Base-by-base conservation (phyloP, 2,888 invertebrate species). In the Strigamia maritima region DNA sequence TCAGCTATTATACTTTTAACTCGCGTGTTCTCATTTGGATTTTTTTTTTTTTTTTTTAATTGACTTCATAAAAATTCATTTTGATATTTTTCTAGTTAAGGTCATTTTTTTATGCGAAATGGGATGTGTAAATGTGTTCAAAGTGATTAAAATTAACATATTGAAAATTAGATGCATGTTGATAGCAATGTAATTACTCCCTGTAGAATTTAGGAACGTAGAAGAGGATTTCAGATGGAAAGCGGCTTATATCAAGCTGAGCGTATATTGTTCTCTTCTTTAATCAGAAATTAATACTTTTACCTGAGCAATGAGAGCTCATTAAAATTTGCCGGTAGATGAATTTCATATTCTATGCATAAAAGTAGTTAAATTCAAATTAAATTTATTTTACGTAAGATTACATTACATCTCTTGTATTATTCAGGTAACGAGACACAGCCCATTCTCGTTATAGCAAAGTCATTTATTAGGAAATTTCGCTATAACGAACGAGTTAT, bases 251-350 rank as follows among this genome's bases (percentile, higher is more conserved):
- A 65, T 8, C 1, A 26, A 26, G 26, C 65, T 26, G 24, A 65
- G 65, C 65, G 14, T 44, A 49, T 49, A n/a, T 65, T 26, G 65
- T 24, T 26, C 65, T 65, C 2, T 65, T 49, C 14, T 24, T 65
- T 26, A 65, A 65, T 65, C 65, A 65, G 26, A 28, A 65, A 65
- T 65, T 65, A 65, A 65, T 65, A 65, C 26, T 65, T 60, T 60
- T 60, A 60, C 60, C 60, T 65, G 24, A 65, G 22, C 2, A 22
- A 24, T 8, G 65, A 24, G 26, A 65, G 26, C 65, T 65, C 65
- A 65, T 65, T 65, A 26, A 65, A 65, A 26, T 65, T 65, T 65
- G 24, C 65, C 65, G 24, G n/a, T 49, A 65, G 65, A 26, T 24
- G 26, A 65, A 28, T 4, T 65, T 19, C 1, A 24, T n/a, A n/a